Evolutionary conservation across 2,113 vertebrate species (phyloP), one percentile per base, ranked within the genome.

Genomic region (Syngnathus floridae): DNA sequence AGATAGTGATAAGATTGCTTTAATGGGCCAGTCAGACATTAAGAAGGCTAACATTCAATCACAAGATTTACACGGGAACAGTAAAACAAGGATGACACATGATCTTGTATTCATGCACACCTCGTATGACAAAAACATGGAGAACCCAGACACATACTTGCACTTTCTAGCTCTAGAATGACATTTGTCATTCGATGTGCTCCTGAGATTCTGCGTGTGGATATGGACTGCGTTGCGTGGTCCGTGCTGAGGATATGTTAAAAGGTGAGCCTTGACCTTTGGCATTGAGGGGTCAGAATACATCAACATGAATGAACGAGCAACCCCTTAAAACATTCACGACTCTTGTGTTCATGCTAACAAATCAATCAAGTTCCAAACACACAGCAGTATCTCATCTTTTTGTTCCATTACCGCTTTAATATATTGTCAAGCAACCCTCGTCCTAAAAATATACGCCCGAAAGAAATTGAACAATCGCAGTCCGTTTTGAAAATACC

Each of bases 21-120:
- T 89, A 91, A 89, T 90, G 82, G 82, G 72, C 86, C 82, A 86
- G 82, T 84, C 65, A 72, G 80, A 78, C 80, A 84, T 82, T 87
- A 60, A 84, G 84, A 89, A 88, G 80, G 80, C 82, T 68, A 82
- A 78, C 82, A 80, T 76, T 87, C 77, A 84, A 81, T 83, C 81
- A 86, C 76, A 64, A 79, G 75, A 87, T 80, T 75, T 73, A 78
- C 77, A 89, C 79, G 76, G 66, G 79, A 80, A 81, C 38, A 41
- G 9, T 59, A 40, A 82, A 82, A 82, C 55, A 81, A 60, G 38
- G 64, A 72, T 71, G 69, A 78, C 70, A 77, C 76, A 74, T 62
- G 58, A 65, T 77, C 70, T 76, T 65, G 21, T 57, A 73, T 79
- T 7, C 22, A 26, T 65, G 49, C 35, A 37, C 35, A 36, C 72